phyloP scores from a whole-genome alignment of 2,888 invertebrate species.

The Eumerus sabulonum region DNA sequence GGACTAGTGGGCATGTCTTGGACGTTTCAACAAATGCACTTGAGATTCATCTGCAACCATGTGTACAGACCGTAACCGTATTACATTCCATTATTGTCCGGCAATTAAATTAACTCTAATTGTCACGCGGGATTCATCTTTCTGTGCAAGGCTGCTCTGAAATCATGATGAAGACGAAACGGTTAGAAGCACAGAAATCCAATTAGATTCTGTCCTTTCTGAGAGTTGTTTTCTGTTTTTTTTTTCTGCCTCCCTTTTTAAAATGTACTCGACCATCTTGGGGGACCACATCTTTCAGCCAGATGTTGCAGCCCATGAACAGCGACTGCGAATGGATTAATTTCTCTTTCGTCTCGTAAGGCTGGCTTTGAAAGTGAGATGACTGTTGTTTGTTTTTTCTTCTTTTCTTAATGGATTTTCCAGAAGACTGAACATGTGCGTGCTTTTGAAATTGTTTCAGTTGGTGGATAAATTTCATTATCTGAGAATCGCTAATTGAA shows the following conservation, averaged over 20 bases:
- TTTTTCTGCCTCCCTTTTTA: background rate
- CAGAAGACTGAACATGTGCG: constrained; percentile 22
- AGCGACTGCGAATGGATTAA: background rate
- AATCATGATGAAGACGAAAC: background rate
- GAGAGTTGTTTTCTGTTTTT: constrained; percentile 40
- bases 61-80: constrained; percentile 33
- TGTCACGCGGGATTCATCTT: constrained; percentile 49
- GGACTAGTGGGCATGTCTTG: no score
- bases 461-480: constrained; percentile 11
- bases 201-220: constrained; percentile 44
- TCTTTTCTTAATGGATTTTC: constrained; percentile 23
- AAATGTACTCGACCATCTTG: constrained; percentile 23
- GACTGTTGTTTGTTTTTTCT: constrained; percentile 26
- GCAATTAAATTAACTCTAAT: constrained; percentile 62
- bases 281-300: constrained; percentile 28
- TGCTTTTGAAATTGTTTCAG: constrained; percentile 51
- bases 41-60: constrained; percentile 41
- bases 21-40: constrained; percentile 6
- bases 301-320: no score
- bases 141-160: constrained; percentile 27
- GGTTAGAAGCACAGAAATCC: constrained; percentile 21
- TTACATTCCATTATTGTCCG: constrained; percentile 13
- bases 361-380: constrained; percentile 62
- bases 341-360: constrained; percentile 43
- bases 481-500: no score